Percentiles rank a stretch among this genome's conserved stretches.
phyloP scores from a whole-genome alignment of 2,113 vertebrate species.

The Calyptomena viridis region DNA sequence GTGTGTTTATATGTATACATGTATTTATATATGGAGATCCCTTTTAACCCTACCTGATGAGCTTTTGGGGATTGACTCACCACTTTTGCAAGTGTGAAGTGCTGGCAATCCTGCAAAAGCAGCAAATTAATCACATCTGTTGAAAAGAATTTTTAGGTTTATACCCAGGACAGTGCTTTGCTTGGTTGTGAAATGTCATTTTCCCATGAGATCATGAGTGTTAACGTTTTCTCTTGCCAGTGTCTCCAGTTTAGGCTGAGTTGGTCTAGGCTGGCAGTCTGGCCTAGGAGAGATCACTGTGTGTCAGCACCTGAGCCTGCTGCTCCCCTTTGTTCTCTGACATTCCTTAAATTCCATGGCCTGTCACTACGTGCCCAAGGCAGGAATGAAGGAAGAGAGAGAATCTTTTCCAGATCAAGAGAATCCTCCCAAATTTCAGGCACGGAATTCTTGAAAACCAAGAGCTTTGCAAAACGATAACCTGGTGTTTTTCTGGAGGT shows the following conservation, averaged over 20 bases:
- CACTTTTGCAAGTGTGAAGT: not conserved
- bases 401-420: not conserved
- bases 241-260: not conserved
- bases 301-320: not conserved
- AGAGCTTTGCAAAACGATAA: not conserved
- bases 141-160: not conserved
- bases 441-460: not conserved
- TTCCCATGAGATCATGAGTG: not conserved
- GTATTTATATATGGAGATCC: not conserved
- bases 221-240: not conserved
- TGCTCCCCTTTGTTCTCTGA: not conserved
- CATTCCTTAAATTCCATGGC: slow-evolving; percentile 16
- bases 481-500: not conserved
- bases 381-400: not conserved
- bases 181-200: not conserved
- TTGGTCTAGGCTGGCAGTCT: not conserved
- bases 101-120: not conserved
- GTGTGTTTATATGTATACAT: not conserved
- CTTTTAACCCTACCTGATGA: not conserved
- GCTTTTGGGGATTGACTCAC: not conserved
- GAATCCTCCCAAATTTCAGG: not conserved
- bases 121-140: not conserved
- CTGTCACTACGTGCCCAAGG: slow-evolving; percentile 20
- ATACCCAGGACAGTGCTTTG: not conserved
- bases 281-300: not conserved